phyloP scores from a whole-genome alignment of 2,888 invertebrate genomes.

The Chymomyza fuscimana region DNA sequence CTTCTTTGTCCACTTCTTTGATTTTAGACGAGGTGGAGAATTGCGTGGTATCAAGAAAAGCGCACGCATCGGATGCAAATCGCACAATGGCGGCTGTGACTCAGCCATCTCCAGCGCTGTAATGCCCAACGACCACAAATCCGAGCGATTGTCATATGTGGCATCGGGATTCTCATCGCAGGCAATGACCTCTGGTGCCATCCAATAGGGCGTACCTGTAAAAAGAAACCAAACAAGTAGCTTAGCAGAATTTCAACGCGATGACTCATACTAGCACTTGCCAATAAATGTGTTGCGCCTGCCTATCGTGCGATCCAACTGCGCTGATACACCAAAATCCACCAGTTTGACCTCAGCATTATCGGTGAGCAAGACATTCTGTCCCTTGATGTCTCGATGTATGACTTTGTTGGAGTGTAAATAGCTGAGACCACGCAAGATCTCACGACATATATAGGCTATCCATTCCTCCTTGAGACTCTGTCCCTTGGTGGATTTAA shows the following conservation, averaged over 20 bases:
- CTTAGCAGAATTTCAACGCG: neutral
- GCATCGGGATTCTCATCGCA: constrained; percentile 99
- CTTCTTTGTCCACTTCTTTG: constrained; percentile 98
- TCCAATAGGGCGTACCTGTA: constrained; percentile 96
- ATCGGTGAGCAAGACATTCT: constrained; percentile 99
- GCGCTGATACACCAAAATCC: constrained; percentile 99
- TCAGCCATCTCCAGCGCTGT: constrained; percentile 99
- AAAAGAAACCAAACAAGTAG: constrained; percentile 22
- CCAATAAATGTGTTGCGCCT: constrained; percentile 98
- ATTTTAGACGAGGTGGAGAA: constrained; percentile 97
- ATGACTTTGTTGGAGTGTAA: constrained; percentile 99
- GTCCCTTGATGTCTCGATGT: constrained; percentile 99
- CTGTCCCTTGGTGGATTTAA: constrained; percentile 99
- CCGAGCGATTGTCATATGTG: constrained; percentile 98
- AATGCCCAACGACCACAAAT: constrained; percentile 95
- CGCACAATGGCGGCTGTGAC: constrained; percentile 98
- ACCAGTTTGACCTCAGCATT: constrained; percentile 99
- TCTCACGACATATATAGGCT: constrained; percentile 98
- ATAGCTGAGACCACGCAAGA: constrained; percentile 96
- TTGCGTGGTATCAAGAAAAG: constrained; percentile 98
- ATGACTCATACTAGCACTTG: constrained; percentile 40
- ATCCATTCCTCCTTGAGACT: constrained; percentile 99
- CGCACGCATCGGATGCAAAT: constrained; percentile 99
- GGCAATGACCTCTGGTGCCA: constrained; percentile 99
- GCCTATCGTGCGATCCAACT: constrained; percentile 99